Evolutionary conservation across 2,888 invertebrate genomes (phyloP).

Genomic region (Taphrorychus bicolor): DNA sequence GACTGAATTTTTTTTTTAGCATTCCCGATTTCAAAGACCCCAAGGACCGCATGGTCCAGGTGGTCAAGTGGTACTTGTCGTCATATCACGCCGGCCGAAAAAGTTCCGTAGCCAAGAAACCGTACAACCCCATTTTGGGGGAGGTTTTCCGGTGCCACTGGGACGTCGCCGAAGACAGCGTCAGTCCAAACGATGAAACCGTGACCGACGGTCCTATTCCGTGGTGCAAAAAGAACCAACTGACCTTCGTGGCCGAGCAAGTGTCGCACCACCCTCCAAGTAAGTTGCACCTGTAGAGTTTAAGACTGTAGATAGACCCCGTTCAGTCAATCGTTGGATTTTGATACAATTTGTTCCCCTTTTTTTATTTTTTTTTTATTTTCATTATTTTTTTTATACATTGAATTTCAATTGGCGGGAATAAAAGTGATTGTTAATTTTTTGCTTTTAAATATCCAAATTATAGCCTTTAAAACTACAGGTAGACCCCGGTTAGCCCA

Average conservation of each 20-base stretch:
- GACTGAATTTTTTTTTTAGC: constrained; percentile 60
- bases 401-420: neutral
- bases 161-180: constrained; percentile 66
- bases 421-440: neutral
- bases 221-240: constrained; percentile 86
- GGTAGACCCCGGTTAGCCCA: no score
- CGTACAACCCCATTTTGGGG: constrained; percentile 97
- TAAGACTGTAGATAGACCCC: no score
- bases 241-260: constrained; percentile 96
- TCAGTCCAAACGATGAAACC: constrained; percentile 49
- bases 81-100: constrained; percentile 99
- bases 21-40: constrained; percentile 89
- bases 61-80: constrained; percentile 96
- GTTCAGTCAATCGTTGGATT: no score
- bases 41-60: constrained; percentile 90
- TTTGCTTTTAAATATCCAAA: no score
- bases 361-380: neutral
- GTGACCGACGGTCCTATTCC: constrained; percentile 87
- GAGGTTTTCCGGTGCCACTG: constrained; percentile 93
- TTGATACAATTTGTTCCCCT: no score
- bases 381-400: neutral
- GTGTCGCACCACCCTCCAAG: constrained; percentile 99
- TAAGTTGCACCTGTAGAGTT: no score
- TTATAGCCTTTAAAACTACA: no score
- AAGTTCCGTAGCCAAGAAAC: constrained; percentile 97